phyloP scores from a whole-genome alignment of 2,113 vertebrate genomes.

The Urocitellus parryii region DNA sequence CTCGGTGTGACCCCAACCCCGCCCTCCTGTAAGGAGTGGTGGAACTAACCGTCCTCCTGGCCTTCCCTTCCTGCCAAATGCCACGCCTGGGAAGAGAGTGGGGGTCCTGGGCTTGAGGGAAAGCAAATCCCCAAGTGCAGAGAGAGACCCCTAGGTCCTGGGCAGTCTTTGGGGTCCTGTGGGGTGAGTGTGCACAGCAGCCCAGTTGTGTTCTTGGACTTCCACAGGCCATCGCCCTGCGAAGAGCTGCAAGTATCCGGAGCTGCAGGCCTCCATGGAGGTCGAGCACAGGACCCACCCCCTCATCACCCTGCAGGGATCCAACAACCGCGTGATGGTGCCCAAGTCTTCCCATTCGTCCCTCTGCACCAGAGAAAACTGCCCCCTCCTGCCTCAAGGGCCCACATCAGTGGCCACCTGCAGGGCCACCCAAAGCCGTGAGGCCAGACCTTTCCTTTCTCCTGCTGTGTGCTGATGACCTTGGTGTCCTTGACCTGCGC shows the following conservation, averaged over 20 bases:
- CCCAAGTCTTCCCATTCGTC: background rate
- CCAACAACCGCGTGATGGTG: accelerated
- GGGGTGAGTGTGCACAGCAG: background rate
- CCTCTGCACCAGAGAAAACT: background rate
- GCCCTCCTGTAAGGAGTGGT: accelerated
- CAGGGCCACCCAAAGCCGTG: background rate
- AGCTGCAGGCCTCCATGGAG: background rate
- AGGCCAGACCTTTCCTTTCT: no score
- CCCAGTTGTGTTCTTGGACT: background rate
- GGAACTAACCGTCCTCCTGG: background rate
- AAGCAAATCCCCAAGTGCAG: background rate
- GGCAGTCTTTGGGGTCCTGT: no score
- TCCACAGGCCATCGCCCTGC: background rate
- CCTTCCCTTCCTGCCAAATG: background rate
- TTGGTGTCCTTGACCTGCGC: accelerated
- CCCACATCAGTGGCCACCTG: background rate
- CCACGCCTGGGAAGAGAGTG: background rate
- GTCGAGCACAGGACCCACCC: accelerated
- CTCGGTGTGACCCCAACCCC: accelerated
- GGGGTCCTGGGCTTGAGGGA: background rate
- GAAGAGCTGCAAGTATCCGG: background rate
- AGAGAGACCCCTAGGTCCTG: accelerated
- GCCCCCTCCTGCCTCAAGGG: no score
- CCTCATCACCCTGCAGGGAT: no score
- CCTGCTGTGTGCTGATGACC: accelerated